These are phyloP conservation scores for Mimumesa dahlbomi DNA, from an alignment of 2,888 invertebrate species.

Conservation along the genomic window DNA sequence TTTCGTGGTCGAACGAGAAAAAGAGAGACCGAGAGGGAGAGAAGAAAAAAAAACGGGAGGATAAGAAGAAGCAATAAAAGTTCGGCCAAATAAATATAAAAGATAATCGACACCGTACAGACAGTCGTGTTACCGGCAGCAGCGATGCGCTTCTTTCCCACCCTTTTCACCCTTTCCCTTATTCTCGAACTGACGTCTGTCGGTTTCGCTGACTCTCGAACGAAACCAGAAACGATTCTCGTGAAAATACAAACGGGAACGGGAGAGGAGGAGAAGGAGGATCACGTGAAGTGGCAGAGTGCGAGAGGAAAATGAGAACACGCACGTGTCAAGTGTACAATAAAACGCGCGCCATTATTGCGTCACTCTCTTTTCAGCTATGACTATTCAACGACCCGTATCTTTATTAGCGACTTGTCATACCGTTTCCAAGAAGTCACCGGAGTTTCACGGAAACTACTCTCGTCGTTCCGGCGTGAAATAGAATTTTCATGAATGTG, in stretches of 20 bases:
- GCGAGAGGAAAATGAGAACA: constrained; percentile 4
- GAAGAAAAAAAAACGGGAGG: constrained; percentile 3
- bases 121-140: constrained; percentile 49
- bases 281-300: constrained; percentile 20
- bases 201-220: constrained; percentile 42
- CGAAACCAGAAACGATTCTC: constrained; percentile 22
- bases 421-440: too few species aligned
- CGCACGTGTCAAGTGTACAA: not conserved
- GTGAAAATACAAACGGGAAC: constrained; percentile 13
- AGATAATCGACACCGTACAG: constrained; percentile 62
- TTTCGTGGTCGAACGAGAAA: constrained; percentile 49
- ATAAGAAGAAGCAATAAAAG: constrained; percentile 53
- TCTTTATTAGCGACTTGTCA: too few species aligned
- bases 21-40: constrained; percentile 10
- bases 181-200: constrained; percentile 45
- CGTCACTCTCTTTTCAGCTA: not conserved
- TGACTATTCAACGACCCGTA: not conserved
- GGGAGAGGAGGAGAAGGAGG: constrained; percentile 9
- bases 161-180: constrained; percentile 23
- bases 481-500: not conserved
- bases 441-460: too few species aligned
- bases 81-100: constrained; percentile 61
- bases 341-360: not conserved
- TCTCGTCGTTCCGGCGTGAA: too few species aligned
- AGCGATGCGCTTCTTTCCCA: constrained; percentile 17